phyloP scores from a whole-genome alignment of 1,140 invertebrate species.

The Cardiocondyla obscurior region DNA sequence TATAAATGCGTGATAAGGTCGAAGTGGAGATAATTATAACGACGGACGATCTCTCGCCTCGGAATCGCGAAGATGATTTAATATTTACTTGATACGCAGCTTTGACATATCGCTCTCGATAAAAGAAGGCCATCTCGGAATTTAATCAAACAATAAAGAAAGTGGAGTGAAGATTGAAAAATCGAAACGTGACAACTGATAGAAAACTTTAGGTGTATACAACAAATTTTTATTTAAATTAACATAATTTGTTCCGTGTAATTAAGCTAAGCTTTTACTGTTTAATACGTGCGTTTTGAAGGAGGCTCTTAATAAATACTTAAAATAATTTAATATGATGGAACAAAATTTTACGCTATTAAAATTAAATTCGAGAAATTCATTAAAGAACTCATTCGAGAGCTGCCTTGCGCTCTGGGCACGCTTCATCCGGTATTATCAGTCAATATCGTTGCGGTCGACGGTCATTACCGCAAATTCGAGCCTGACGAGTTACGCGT shows the following conservation, averaged over 20 bases:
- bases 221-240: neutral
- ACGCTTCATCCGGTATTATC: neutral
- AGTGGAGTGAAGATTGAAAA: neutral
- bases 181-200: neutral
- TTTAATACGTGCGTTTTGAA: neutral
- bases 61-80: slow-evolving; percentile 5
- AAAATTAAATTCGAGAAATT: neutral
- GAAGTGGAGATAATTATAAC: slow-evolving; percentile 6
- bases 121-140: neutral
- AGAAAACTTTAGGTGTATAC: neutral
- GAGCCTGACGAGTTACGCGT: slow-evolving; percentile 17
- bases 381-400: neutral
- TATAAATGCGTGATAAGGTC: slow-evolving; percentile 17
- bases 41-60: neutral
- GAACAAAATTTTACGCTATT: slow-evolving; percentile 2
- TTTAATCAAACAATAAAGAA: neutral
- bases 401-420: neutral
- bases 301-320: neutral
- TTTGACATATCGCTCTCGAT: neutral
- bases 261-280: neutral
- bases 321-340: neutral
- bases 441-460: neutral
- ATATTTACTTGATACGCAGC: neutral
- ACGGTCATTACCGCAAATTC: slow-evolving; percentile 14
- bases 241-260: neutral